phyloP scores from a whole-genome alignment of 1,140 invertebrate species.

The Cotesia chilonis region DNA sequence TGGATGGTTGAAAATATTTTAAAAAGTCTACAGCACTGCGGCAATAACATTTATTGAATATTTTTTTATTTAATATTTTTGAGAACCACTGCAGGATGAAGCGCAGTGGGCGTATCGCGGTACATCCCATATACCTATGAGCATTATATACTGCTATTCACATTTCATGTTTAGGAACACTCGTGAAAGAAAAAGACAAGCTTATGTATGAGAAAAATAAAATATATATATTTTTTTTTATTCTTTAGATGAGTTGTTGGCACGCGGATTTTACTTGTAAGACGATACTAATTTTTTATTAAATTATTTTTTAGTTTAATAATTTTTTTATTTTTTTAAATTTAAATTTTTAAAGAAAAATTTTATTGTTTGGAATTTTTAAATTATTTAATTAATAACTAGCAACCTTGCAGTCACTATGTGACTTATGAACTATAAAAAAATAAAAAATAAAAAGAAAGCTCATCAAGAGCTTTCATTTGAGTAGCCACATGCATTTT shows the following conservation, averaged over 20 bases:
- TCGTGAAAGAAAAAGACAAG: conserved; percentile 36
- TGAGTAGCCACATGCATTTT: no score
- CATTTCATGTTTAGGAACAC: conserved; percentile 59
- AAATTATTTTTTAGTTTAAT: conserved; percentile 20
- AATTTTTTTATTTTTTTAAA: no score
- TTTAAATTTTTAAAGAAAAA: no score
- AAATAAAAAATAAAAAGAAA: no score
- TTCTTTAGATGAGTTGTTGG: conserved; percentile 9
- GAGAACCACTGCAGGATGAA: conserved; percentile 55
- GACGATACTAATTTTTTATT: conserved; percentile 60
- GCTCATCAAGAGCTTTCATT: no score
- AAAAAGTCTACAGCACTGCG: no score
- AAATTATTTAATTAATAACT: no score
- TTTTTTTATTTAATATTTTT: conserved; percentile 34
- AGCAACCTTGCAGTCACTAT: no score
- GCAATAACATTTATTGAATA: background rate
- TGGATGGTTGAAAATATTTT: no score
- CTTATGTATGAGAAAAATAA: background rate
- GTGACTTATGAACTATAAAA: no score
- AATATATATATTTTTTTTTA: no score
- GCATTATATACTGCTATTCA: conserved; percentile 55
- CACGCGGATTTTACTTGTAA: conserved; percentile 42
- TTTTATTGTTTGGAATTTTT: no score
- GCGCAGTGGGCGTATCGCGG: conserved; percentile 56
- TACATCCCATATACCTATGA: conserved; percentile 57